Evolutionary conservation across 2,888 invertebrate species (phyloP).

Genomic region (Eilema griseolum): DNA sequence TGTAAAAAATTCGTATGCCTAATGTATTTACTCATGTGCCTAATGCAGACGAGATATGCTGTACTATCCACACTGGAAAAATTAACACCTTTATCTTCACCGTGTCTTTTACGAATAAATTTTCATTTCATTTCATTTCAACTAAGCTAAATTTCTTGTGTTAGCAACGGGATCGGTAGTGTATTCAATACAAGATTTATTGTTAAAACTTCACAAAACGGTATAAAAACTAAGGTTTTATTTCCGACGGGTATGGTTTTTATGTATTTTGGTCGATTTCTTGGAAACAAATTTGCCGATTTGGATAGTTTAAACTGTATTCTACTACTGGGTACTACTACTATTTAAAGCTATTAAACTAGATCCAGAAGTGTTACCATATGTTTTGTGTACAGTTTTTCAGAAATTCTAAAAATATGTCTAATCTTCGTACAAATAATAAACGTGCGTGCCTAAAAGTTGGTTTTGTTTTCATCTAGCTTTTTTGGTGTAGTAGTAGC

Average conservation of each 20-base stretch:
- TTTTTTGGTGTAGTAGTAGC: too few relatives aligned
- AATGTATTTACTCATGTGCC: too few relatives aligned
- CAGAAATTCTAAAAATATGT: background rate
- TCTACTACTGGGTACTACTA: background rate
- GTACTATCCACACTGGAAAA: too few relatives aligned
- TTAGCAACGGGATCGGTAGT: too few relatives aligned
- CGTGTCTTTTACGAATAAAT: too few relatives aligned
- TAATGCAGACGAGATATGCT: too few relatives aligned
- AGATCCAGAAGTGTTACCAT: background rate
- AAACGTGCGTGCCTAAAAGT: too few relatives aligned
- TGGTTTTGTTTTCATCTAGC: too few relatives aligned
- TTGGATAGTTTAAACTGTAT: background rate
- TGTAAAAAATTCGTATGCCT: too few relatives aligned
- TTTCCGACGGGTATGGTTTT: background rate
- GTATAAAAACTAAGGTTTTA: background rate
- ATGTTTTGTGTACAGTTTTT: background rate
- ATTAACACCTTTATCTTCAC: too few relatives aligned
- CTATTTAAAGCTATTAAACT: background rate
- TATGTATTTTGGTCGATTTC: background rate
- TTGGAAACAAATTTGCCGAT: background rate
- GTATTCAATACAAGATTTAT: background rate
- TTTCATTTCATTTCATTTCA: too few relatives aligned
- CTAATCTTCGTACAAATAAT: background rate
- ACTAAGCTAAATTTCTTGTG: too few relatives aligned
- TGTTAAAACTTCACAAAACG: slow-evolving; percentile 2